Evolutionary conservation across 2,797 vertebrate genomes (phyloP).

Genomic region (Tiaroga cobitis): DNA sequence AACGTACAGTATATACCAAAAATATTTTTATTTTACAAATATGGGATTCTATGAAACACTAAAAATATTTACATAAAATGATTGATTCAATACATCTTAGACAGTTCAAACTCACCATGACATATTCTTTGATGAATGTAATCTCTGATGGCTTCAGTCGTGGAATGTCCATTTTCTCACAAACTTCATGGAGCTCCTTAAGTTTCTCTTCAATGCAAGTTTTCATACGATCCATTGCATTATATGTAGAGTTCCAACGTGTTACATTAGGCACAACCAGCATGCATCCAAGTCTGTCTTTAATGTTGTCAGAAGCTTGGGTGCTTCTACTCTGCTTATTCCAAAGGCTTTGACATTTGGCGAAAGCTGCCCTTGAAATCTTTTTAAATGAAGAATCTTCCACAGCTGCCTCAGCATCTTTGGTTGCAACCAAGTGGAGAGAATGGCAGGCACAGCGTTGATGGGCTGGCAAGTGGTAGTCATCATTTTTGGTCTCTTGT

Average conservation of each 20-base stretch:
- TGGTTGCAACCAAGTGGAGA: slow-evolving; percentile 2
- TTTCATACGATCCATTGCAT: not conserved
- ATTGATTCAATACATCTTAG: too few species aligned
- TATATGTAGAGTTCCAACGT: not conserved
- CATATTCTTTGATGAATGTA: too few species aligned
- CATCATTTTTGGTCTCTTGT: not conserved
- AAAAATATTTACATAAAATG: too few species aligned
- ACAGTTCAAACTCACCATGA: too few species aligned
- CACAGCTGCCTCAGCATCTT: slow-evolving; percentile 21
- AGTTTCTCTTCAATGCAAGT: not conserved
- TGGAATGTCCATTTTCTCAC: slow-evolving; percentile 13
- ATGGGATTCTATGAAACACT: too few species aligned
- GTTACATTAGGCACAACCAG: not conserved
- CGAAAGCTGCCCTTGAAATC: slow-evolving; percentile 2
- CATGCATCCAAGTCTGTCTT: slow-evolving; percentile 12
- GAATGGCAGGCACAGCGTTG: slow-evolving; percentile 5
- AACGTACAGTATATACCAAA: too few species aligned
- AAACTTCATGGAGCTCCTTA: slow-evolving; percentile 4
- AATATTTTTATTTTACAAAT: too few species aligned
- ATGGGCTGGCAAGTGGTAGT: slow-evolving; percentile 4
- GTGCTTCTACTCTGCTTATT: not conserved
- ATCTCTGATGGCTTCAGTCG: not conserved
- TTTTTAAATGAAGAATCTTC: not conserved
- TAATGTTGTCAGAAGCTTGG: slow-evolving; percentile 17
- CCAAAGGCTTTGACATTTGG: slow-evolving; percentile 10